Evolutionary conservation across 2,888 invertebrate species (phyloP), one percentile per base, ranked within the genome.

Genomic region (Pycnomerus fuliginosus): DNA sequence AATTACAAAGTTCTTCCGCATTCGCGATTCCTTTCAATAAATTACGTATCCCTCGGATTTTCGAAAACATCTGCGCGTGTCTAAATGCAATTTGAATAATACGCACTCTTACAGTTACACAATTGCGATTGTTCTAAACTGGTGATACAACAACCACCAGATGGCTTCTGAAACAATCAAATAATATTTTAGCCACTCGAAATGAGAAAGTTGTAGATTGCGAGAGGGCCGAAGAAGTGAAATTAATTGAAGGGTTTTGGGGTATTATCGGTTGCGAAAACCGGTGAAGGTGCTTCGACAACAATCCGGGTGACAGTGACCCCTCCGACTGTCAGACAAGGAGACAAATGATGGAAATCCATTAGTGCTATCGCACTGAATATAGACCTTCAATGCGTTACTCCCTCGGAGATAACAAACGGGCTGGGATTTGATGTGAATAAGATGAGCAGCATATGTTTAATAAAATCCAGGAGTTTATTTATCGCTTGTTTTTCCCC

Each of bases 341-440:
- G 58, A 63, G 64, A 64, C 61, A 64, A 64, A 64, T 64, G 62
- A 63, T 61, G 44, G 50, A 62, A 64, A 62, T 64, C 62, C 64
- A 64, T 63, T 64, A 64, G 58, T 44, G 57, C 52, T 60, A 58
- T 58, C 57, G 55, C 49, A 46, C 42, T 13, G 13, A 16, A 37
- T 8, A 8, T 15, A 11, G 20, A 10, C 32, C 24, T 29, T 25
- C 12, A 28, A 30, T 23, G 32, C 35, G 32, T 24, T 16, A 10
- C 12, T 31, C 12, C 16, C n/a, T n/a, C n/a, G n/a, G n/a, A 34
- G 41, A 41, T 41, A 41, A 41, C 34, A 32, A 40, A 32, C 32
- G 40, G 25, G 30, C 4, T 5, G 8, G 24, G 24, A 33, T 33
- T 36, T 24, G 42, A 43, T 43, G 42, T 30, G 42, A 36, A 36